These are phyloP conservation scores for Megalops cyprinoides DNA, from an alignment of 2,797 vertebrate genomes.

Conservation along the genomic window DNA sequence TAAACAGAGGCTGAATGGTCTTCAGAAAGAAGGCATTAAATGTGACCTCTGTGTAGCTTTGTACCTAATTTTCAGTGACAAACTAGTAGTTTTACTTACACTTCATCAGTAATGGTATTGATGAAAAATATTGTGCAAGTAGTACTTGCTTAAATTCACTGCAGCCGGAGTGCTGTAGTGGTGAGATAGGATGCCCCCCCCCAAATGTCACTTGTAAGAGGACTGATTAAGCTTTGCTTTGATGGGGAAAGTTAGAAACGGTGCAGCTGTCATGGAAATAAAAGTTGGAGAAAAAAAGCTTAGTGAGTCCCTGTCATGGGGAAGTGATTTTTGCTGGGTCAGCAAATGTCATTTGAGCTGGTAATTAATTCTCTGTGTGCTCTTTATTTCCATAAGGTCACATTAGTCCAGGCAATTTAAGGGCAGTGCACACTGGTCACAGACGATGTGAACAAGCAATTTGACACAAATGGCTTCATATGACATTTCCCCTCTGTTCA, in stretches of 20 bases:
- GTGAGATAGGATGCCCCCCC: too few relatives aligned
- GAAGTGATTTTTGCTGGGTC: not conserved
- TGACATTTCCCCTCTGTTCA: slow-evolving; percentile 1
- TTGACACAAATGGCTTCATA: slow-evolving; percentile 5
- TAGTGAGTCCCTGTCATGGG: not conserved
- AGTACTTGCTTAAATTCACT: not conserved
- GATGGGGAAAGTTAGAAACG: not conserved
- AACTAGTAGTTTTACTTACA: too few relatives aligned
- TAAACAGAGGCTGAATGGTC: too few relatives aligned
- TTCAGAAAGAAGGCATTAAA: too few relatives aligned
- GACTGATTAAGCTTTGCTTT: not conserved
- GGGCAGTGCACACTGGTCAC: slow-evolving; percentile 2
- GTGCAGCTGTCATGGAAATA: not conserved
- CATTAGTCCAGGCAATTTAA: slow-evolving; percentile 20
- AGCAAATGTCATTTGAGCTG: slow-evolving; percentile 7
- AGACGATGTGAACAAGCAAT: slow-evolving; percentile 8
- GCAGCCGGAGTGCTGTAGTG: too few relatives aligned
- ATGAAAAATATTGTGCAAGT: not conserved
- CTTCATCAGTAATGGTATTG: too few relatives aligned
- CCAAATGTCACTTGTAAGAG: too few relatives aligned
- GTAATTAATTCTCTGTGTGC: slow-evolving; percentile 14
- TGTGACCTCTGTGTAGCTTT: too few relatives aligned
- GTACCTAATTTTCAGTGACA: too few relatives aligned
- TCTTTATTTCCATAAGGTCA: slow-evolving; percentile 22
- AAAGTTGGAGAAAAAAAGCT: not conserved